Evolutionary conservation across 2,888 invertebrate species (phyloP), one percentile per base, ranked within the genome.

Genomic region (Drosophila borborema): DNA sequence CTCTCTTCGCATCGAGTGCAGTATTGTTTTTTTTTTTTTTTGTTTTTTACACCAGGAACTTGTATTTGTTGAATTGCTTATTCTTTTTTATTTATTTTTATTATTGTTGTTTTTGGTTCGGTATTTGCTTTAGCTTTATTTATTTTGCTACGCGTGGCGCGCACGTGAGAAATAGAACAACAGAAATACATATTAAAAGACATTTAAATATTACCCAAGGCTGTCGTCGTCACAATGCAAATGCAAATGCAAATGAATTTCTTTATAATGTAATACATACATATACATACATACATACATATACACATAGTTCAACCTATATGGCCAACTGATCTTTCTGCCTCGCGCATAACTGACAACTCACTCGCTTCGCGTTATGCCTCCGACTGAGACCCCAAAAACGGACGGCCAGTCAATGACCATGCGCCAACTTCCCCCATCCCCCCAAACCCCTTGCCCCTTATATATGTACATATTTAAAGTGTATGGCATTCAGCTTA

Each of bases 91-190:
- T 40, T 40, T 8, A 16, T 40, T 56, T 41, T 61, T 67, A 23
- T 40, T 45, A 18, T 45, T 45, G 16, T 46, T 46, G 14, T 16
- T 31, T 43, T 58, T 36, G 20, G 43, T 58, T 56, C 56, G 41
- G 12, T 41, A 41, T 38, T 6, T 41, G 55, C 14, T 18, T 75
- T 58, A 46, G 40, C 41, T 51, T 72, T 6, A 6, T 63, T 58
- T 3, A 14, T 43, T 53, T 63, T 61, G 48, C 68, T 75, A 59
- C 45, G 62, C 40, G 59, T 65, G 31, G 49, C 66, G 55, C 66
- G 69, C 82, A 82, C 82, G 75, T 84, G 75, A 68, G 72, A 76
- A 89, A 82, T 77, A 88, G 84, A 87, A 84, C 73, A 84, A 89
- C 85, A 89, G 64, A 68, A 77, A 86, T 62, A 74, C 48, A 64